Base-by-base conservation (phyloP, 1,140 invertebrate genomes). In the Brachystomella parvula region DNA sequence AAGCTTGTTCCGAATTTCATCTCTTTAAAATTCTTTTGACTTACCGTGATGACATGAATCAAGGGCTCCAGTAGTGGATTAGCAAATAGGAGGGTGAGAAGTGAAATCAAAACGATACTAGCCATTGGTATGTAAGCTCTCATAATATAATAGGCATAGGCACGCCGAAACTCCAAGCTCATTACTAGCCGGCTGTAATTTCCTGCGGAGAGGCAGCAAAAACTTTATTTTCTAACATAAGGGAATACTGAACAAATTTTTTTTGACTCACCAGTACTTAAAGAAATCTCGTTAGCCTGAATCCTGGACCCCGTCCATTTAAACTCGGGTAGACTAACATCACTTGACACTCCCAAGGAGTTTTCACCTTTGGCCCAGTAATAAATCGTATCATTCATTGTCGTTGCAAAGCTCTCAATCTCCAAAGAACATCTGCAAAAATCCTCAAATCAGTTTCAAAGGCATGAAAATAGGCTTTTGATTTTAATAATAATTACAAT, bases 351-450 rank as follows among this genome's bases (percentile, higher is more conserved):
- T 19, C 49, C 24, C 6, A 53, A 26, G 9, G 49, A 53, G 6
- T 53, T 24, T 15, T 53, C 24, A 12, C 49, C 49, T 19, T 53
- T 53, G 49, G 49, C 49, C 49, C 49, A 53, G 24, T 53, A 24
- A 24, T 53, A 53, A 53, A 53, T 53, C 9, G 49, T 53, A 24
- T 53, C 49, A 24, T 53, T 26, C 49, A 53, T 53, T 53, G 49
- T 53, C 12, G 49, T 53, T 53, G 12, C 49, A 24, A 53, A 71
- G 33, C 69, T 71, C 61, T 69, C 70, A 24, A 71, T 17, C 32
- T 69, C 47, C 1, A 71, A n/a, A 1, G 35, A 21, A 33, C 70
- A 71, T 6, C 58, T 66, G 31, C 24, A 53, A 24, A 15, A 53
- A 15, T 17, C 6, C 3, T 24, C 12, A 19, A 17, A 17, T 53